These are phyloP conservation scores for Discoglossus pictus DNA, from an alignment of 2,797 vertebrate species.

Conservation along the genomic window DNA sequence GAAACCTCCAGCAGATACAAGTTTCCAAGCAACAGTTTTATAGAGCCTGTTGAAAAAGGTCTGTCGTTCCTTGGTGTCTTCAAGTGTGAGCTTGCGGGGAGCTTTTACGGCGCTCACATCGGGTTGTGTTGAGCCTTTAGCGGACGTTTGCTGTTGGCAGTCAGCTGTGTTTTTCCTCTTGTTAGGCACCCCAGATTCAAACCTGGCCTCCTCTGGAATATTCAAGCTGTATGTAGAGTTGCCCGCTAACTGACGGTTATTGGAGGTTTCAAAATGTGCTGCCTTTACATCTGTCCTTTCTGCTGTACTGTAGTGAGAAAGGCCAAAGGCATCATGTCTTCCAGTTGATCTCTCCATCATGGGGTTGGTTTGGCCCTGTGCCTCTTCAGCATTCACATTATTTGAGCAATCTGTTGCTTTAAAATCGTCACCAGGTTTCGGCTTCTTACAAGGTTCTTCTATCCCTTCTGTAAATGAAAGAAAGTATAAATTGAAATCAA, in stretches of 20 bases:
- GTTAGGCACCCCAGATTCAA: conserved; percentile 50
- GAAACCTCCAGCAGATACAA: conserved; percentile 93
- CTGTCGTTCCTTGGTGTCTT: conserved; percentile 85
- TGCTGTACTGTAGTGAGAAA: neutral
- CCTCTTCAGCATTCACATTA: conserved; percentile 53
- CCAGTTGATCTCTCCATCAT: conserved; percentile 51
- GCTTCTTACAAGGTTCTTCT: conserved; percentile 68
- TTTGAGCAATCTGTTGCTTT: conserved; percentile 25
- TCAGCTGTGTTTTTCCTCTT: conserved; percentile 5
- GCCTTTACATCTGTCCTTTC: conserved; percentile 43
- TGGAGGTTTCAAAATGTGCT: conserved; percentile 48
- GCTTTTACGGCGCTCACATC: conserved; percentile 60
- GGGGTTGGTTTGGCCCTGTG: conserved; percentile 51
- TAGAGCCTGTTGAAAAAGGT: conserved; percentile 96
- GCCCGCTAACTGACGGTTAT: conserved; percentile 55
- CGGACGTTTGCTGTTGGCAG: conserved; percentile 54
- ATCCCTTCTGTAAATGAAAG: conserved; percentile 67
- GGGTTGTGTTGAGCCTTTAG: conserved; percentile 59
- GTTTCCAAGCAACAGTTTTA: conserved; percentile 94
- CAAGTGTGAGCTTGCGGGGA: conserved; percentile 67
- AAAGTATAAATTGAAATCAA: too few species aligned
- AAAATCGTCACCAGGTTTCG: conserved; percentile 58
- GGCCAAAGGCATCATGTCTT: neutral
- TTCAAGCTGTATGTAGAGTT: conserved; percentile 60
- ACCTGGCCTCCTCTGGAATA: conserved; percentile 59